Evolutionary conservation across 2,113 vertebrate species (phyloP).

Genomic region (Leptocoma aspasia): DNA sequence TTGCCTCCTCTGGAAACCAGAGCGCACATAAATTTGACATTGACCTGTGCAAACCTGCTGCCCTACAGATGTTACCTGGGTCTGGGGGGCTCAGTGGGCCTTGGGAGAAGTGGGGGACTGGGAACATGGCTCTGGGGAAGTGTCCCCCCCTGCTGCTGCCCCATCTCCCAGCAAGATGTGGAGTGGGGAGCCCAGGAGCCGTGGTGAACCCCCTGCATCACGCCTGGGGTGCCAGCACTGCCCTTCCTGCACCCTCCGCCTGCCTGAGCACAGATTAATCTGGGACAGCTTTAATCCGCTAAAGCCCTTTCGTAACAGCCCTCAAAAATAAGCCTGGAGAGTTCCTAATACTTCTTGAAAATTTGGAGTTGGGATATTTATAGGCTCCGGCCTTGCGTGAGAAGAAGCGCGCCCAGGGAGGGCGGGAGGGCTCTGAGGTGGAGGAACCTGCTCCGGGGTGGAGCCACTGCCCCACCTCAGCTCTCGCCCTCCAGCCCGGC

Average conservation of each 20-base stretch:
- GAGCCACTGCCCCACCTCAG: neutral
- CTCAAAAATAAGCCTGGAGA: conserved; percentile 58
- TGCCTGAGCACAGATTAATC: neutral
- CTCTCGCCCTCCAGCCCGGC: neutral
- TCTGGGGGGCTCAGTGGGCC: neutral
- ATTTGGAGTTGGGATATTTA: conserved; percentile 38
- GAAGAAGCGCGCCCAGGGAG: fast-evolving
- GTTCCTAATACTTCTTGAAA: conserved; percentile 53
- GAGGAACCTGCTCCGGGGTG: neutral
- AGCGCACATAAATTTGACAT: neutral
- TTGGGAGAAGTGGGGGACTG: neutral
- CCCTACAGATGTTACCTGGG: fast-evolving
- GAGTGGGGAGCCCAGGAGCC: neutral
- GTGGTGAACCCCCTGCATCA: neutral
- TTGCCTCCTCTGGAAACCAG: neutral
- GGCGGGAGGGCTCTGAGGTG: neutral
- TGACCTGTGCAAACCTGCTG: neutral
- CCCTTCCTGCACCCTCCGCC: neutral
- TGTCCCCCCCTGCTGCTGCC: too few species aligned
- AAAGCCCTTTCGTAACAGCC: conserved; percentile 52
- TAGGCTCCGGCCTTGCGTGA: neutral
- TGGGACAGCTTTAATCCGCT: conserved; percentile 33
- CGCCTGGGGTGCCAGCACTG: neutral
- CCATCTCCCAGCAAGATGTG: fast-evolving
- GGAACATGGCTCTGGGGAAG: fast-evolving